Base-by-base conservation (phyloP, 2,888 invertebrate genomes). In the Apodemia duryi region DNA sequence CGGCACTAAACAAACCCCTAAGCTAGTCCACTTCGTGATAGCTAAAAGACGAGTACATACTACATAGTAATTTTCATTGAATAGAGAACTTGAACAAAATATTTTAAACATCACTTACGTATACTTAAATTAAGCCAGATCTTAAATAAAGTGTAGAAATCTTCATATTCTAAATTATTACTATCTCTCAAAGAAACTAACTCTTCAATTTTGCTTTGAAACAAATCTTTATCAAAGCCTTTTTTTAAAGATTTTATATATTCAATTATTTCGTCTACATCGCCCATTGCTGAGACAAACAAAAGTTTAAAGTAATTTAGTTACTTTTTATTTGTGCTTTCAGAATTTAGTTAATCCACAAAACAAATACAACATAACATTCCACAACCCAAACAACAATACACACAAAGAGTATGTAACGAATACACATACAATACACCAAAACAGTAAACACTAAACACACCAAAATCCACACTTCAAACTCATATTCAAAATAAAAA, bases 101-200 rank as follows among this genome's bases (percentile, higher is more conserved):
- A 51, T 51, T 6, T 7, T 21, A 51, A 7, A 51, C 2, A 51
- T 21, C 64, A 87, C 91, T 87, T 75, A 92, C 92, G 90, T 75
- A 92, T 86, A 63, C 81, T 83, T 73, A 92, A 82, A 79, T 91
- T 91, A 64, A 92, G 73, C 92, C 92, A 92, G 71, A 91, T 77
- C 82, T 85, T 86, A 68, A 92, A 88, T 63, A 92, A 76, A 66
- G 78, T 87, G 67, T 87, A 86, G 66, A 91, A 91, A 72, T 86
- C 86, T 43, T 85, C 81, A 69, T 85, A 83, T 43, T 78, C 75
- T 70, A 89, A 78, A 13, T 87, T 85, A 70, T 63, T 70, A n/a
- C 76, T 80, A 69, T 88, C 88, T 2, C 60, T 60, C 11, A 60
- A 35, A 7, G 32, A 13, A n/a, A 60, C 35, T 7, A 60, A 60